Evolutionary conservation across 2,113 vertebrate species (phyloP).

Genomic region (Neotoma lepida): DNA sequence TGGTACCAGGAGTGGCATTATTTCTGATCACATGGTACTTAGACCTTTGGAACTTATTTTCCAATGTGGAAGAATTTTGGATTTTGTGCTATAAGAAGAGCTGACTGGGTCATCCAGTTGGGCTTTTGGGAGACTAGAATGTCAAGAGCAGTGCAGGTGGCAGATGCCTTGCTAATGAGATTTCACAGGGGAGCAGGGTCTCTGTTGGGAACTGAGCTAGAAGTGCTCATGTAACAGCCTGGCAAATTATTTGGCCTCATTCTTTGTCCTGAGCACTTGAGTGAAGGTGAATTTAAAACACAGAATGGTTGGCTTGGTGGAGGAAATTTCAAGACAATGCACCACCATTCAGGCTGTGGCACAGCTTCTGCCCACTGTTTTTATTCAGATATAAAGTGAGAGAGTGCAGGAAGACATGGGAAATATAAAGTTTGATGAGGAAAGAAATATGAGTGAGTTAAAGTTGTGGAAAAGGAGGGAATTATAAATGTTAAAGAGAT

Average conservation of each 20-base stretch:
- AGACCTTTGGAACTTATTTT: neutral
- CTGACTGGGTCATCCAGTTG: neutral
- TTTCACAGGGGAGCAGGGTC: neutral
- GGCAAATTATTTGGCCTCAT: neutral
- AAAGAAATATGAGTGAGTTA: neutral
- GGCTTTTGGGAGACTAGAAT: neutral
- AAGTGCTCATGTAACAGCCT: neutral
- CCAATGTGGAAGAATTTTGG: neutral
- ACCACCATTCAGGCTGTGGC: neutral
- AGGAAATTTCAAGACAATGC: neutral
- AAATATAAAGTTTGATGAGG: neutral
- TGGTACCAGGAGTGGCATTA: neutral
- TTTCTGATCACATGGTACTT: neutral
- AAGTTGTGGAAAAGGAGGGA: neutral
- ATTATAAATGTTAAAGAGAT: neutral
- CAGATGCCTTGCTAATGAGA: neutral
- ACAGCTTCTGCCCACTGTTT: neutral
- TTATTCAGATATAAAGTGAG: neutral
- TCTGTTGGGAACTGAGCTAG: neutral
- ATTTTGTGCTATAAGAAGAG: neutral
- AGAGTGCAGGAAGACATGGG: neutral
- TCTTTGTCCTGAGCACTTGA: neutral
- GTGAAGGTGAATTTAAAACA: neutral
- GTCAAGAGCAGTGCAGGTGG: no score
- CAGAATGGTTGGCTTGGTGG: neutral